Conservation (phyloP, 2,888 invertebrate species). For the Eledona agricola region DNA sequence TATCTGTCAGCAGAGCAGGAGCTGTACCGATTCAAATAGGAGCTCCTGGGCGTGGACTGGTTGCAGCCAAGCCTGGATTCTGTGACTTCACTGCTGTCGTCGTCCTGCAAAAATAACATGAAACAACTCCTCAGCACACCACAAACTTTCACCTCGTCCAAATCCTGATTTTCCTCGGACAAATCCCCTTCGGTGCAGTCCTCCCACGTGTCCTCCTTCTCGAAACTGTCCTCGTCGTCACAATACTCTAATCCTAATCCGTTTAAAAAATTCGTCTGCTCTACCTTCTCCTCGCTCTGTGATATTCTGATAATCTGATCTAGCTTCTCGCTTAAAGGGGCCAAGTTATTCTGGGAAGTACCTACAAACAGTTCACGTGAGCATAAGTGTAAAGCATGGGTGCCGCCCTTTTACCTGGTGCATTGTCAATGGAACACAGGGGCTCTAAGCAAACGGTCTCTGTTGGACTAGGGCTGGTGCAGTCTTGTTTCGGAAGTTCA, state of each 20-base stretch:
- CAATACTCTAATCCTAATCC: slow-evolving; percentile 57
- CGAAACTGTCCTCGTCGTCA: slow-evolving; percentile 50
- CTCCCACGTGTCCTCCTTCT: slow-evolving; percentile 53
- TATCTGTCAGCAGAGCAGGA: slow-evolving; percentile 47
- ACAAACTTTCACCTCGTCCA: slow-evolving; percentile 22
- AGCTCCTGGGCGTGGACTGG: slow-evolving; percentile 49
- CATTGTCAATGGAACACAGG: slow-evolving; percentile 51
- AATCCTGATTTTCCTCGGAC: slow-evolving; percentile 40
- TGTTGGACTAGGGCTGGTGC: slow-evolving; percentile 61
- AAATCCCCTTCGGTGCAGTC: slow-evolving; percentile 49
- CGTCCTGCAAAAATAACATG: slow-evolving; percentile 45
- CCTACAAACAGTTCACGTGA: slow-evolving; percentile 42
- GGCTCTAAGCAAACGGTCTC: slow-evolving; percentile 60
- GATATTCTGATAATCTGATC: slow-evolving; percentile 41
- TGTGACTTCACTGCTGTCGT: slow-evolving; percentile 43
- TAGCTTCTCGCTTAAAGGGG: slow-evolving; percentile 41
- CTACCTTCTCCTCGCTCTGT: slow-evolving; percentile 44
- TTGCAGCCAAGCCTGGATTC: slow-evolving; percentile 41
- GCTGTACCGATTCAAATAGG: slow-evolving; percentile 45
- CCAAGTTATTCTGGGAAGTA: slow-evolving; percentile 54
- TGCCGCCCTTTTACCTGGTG: slow-evolving; percentile 49
- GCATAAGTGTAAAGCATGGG: neutral
- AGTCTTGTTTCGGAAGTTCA: slow-evolving; percentile 59
- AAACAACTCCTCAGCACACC: slow-evolving; percentile 13
- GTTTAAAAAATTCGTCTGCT: slow-evolving; percentile 57